Percentiles rank a stretch among this genome's conserved stretches.
These are phyloP conservation scores for Rhagologus leucostigma DNA, from an alignment of 2,113 vertebrate species.

Conservation along the genomic window DNA sequence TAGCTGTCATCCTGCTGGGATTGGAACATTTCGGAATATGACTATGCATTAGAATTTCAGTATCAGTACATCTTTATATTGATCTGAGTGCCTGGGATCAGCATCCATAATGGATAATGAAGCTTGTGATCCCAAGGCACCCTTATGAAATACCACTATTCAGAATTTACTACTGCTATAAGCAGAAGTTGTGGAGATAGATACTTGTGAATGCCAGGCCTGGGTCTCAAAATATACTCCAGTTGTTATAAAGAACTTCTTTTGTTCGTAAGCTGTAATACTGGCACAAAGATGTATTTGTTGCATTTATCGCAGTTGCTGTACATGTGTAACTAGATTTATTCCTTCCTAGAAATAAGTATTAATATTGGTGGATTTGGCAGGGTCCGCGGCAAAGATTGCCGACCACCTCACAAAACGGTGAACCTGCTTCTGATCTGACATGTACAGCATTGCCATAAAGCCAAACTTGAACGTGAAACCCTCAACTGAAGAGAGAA, in stretches of 20 bases:
- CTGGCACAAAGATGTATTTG: neutral
- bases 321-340: neutral
- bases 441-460: rapidly evolving
- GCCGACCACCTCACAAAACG: too few relatives aligned
- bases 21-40: neutral
- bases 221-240: neutral
- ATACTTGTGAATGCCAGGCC: neutral
- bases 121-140: neutral
- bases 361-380: neutral
- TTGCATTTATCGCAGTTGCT: neutral
- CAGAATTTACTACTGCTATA: neutral
- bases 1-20: neutral
- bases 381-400: neutral
- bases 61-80: neutral
- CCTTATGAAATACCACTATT: neutral
- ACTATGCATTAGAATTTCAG: neutral
- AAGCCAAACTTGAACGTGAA: neutral
- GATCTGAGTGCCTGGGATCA: neutral
- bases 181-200: neutral
- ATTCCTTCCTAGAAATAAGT: neutral
- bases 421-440: neutral
- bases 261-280: neutral
- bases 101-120: neutral
- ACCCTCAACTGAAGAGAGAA: neutral
- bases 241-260: neutral